Evolutionary conservation across 2,888 invertebrate species (phyloP), one percentile per base, ranked within the genome.

Genomic region (Andrena dorsata): DNA sequence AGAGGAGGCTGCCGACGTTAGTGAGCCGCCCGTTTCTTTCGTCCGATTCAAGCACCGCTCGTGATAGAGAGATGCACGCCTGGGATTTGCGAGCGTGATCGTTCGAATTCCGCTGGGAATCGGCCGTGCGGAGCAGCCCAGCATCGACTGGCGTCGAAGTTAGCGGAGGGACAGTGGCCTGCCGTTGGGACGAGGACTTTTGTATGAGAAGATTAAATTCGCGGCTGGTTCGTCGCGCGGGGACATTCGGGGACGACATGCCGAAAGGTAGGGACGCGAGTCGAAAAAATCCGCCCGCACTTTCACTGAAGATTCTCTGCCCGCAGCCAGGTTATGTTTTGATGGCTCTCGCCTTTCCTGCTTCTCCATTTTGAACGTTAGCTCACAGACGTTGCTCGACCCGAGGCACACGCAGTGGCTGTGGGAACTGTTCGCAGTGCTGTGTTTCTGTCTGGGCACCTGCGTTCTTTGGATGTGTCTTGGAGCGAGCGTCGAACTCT

Each of bases 281-380:
- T 76, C 10, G 1, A 63, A 65, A 71, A 58, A 70, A 58, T 74
- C 72, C 58, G 6, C 32, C 4, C 32, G 73, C 60, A 80, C 28
- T 85, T 84, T 86, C 69, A 74, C 66, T 84, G 53, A 80, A 78
- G 51, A 80, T 82, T 82, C 60, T 4, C 8, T 28, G 16, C 16
- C 65, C 41, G 70, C 16, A 69, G 64, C 23, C 79, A 90, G 90
- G 89, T 89, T 89, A 89, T 89, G 88, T 90, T 90, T 89, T 86
- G 75, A 69, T 82, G 56, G 72, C 20, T 85, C 76, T 81, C 56
- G 26, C 1, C 3, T 53, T 77, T 78, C 56, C 53, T 78, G 70
- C 74, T 10, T 63, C 82, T 72, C 82, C 85, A 86, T 88, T 83
- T 84, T 83, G 79, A 88, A 84, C 72, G 28, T 74, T 81, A 56